Conservation (phyloP, 2,113 vertebrate genomes). For the Trematocara variabile region DNA sequence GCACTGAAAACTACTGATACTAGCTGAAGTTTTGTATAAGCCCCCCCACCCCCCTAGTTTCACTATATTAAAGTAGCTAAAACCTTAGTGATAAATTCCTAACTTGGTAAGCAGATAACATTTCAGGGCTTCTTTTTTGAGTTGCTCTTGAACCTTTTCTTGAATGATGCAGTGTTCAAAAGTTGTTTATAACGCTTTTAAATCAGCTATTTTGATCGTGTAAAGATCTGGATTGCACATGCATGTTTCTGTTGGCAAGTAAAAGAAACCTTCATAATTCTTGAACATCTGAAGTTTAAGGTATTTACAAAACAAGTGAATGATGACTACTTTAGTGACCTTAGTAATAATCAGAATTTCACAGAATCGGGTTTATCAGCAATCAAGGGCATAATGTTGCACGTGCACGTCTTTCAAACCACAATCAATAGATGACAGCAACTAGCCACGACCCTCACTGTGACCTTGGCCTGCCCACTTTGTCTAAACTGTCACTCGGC, state of each 20-base stretch:
- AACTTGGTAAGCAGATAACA: neutral
- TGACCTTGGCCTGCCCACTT: conserved; percentile 43
- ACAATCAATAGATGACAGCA: conserved; percentile 38
- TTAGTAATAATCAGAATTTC: neutral
- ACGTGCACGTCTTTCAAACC: conserved; percentile 14
- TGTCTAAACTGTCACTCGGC: conserved; percentile 6
- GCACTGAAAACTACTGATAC: neutral
- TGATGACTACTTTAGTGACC: neutral
- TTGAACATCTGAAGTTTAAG: neutral
- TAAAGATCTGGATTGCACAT: neutral
- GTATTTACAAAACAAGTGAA: neutral
- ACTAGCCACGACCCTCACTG: conserved; percentile 1
- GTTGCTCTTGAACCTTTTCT: neutral
- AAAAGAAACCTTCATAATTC: neutral
- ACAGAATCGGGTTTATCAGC: neutral
- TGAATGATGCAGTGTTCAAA: neutral
- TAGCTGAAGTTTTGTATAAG: neutral
- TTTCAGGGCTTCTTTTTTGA: neutral
- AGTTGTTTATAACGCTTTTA: neutral
- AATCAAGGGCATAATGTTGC: conserved; percentile 18
- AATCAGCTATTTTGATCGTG: neutral
- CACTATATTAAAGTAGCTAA: neutral
- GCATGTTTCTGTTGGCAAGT: neutral
- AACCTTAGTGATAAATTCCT: neutral
- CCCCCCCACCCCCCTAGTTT: neutral